Percentiles rank a stretch among this genome's conserved stretches.
These are phyloP conservation scores for Muscicapa striata DNA, from an alignment of 2,797 vertebrate species.

Conservation along the genomic window DNA sequence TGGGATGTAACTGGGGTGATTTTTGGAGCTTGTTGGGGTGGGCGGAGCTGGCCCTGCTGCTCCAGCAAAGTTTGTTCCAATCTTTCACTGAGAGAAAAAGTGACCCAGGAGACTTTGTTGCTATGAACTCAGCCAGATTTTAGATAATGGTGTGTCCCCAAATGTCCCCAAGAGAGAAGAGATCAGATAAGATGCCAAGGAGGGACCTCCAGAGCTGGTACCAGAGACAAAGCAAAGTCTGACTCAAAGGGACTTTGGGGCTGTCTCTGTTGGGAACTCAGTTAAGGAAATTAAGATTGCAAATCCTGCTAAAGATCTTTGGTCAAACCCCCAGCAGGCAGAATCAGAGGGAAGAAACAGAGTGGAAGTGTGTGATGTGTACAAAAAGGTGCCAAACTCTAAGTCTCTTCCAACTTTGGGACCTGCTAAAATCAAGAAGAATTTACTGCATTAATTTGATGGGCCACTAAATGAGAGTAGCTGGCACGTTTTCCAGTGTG, in stretches of 20 bases:
- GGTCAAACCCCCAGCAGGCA: neutral
- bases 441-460: neutral
- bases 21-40: neutral
- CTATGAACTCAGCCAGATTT: neutral
- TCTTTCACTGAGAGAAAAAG: neutral
- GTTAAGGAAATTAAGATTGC: neutral
- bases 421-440: neutral
- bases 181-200: neutral
- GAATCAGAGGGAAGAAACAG: neutral
- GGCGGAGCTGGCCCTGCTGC: neutral
- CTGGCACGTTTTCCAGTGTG: neutral
- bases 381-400: neutral
- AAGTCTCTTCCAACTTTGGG: neutral
- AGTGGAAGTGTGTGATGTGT: neutral
- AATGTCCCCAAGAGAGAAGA: neutral
- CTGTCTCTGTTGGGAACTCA: neutral
- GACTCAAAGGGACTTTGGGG: neutral
- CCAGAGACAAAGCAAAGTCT: neutral
- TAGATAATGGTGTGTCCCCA: neutral
- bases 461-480: neutral
- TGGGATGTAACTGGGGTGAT: neutral
- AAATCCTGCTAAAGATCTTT: neutral
- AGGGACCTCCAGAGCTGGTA: neutral
- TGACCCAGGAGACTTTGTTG: neutral
- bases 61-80: neutral